phyloP scores from a whole-genome alignment of 2,888 invertebrate genomes.

The Caenorhabditis virilis region DNA sequence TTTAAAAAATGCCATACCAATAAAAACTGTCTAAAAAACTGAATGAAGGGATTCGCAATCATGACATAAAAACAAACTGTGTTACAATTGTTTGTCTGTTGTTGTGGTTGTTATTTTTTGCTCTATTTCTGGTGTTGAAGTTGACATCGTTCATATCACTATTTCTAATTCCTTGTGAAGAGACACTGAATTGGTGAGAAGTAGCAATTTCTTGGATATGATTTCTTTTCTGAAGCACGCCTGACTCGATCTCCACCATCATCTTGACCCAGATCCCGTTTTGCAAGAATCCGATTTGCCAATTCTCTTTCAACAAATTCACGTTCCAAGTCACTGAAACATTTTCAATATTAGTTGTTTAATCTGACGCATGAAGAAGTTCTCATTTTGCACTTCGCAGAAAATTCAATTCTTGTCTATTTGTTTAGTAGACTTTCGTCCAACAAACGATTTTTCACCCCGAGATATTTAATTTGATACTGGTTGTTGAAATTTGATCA shows the following conservation, averaged over 20 bases:
- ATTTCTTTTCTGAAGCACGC: constrained; percentile 61
- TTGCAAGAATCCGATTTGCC: constrained; percentile 6
- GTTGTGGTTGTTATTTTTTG: constrained; percentile 11
- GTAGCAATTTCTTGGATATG: constrained; percentile 61
- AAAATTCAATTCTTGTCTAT: too few species aligned
- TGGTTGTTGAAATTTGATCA: too few species aligned
- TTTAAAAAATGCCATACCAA: too few species aligned
- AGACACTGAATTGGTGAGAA: constrained; percentile 62
- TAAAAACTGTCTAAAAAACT: too few species aligned
- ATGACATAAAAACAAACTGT: too few species aligned
- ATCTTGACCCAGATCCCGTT: constrained; percentile 2
- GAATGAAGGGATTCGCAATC: too few species aligned
- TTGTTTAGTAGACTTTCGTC: too few species aligned
- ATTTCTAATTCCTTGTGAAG: constrained; percentile 43
- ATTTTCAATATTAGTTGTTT: neutral
- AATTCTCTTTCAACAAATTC: constrained; percentile 49
- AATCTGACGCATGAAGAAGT: neutral
- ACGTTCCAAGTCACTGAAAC: constrained; percentile 52
- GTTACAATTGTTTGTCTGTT: neutral
- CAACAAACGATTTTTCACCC: too few species aligned
- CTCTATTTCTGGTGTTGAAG: neutral
- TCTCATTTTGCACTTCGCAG: neutral
- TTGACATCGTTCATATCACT: neutral
- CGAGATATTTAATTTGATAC: too few species aligned
- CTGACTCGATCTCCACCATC: constrained; percentile 41